Evolutionary conservation across 2,888 invertebrate genomes (phyloP), one percentile per base, ranked within the genome.

Genomic region (Drosophila koepferae): DNA sequence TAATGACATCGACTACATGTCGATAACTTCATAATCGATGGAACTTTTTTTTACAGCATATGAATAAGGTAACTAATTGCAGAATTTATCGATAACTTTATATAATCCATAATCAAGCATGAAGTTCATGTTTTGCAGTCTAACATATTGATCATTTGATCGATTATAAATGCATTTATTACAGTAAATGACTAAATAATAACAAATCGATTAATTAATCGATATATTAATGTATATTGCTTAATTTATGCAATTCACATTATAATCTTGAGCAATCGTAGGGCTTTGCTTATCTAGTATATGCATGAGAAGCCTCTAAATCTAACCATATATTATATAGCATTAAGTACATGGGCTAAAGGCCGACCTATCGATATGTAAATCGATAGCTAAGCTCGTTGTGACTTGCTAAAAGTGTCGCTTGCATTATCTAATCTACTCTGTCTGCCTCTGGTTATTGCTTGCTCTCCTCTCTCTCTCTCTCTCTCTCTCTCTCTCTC

Each of bases 301-400:
- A 16, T 40, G 12, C 14, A 28, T 5, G 28, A 3, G 34, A 34
- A 34, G 9, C 9, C 34, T 7, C 0, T 34, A 34, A 8, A 8
- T 34, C 9, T 1, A 8, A 41, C 9, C 2, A n/a, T n/a, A 41
- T 43, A 18, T 18, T n/a, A 41, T 43, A 18, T 43, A 2, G 10
- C 20, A 12, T 6, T 18, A 14, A 36, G 14, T 8, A 18, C 23
- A 23, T 23, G 16, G 2, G 3, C 12, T 12, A 1, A 10, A 3
- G 12, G 2, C 2, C 1, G 38, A 38, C 3, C 8, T 18, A 48
- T 61, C 48, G 63, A 63, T 63, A 16, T 18, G 18, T 38, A 14
- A n/a, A 56, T 67, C 53, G 61, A 56, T 68, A 55, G 9, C 5
- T 10, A n/a, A 12, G 6, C 2, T 1, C 20, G 16, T 38, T n/a